Evolutionary conservation across 2,113 vertebrate species (phyloP).

Genomic region (Notechis scutatus): DNA sequence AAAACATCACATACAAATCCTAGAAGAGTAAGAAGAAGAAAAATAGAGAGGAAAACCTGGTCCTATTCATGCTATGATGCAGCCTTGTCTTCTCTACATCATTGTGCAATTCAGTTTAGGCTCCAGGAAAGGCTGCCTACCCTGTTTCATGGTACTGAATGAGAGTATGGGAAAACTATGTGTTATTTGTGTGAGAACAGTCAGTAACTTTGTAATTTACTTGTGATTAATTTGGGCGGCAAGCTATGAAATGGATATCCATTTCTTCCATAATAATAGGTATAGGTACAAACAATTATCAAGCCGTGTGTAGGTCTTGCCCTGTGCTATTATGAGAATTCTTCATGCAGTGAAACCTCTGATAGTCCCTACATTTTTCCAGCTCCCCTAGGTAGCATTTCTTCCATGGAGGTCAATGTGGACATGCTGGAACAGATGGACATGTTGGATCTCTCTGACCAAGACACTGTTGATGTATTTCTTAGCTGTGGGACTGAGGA

Average conservation of each 20-base stretch:
- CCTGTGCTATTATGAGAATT: not conserved
- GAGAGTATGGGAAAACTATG: not conserved
- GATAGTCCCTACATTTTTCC: constrained; percentile 29
- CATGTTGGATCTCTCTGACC: constrained; percentile 86
- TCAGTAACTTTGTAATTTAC: not conserved
- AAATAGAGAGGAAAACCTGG: not conserved
- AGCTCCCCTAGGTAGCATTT: constrained; percentile 93
- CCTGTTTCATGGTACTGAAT: not conserved
- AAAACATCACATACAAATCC: not conserved
- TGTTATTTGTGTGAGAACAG: not conserved
- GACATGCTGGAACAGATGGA: constrained; percentile 95
- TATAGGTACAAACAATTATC: not conserved
- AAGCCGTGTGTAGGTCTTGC: not conserved
- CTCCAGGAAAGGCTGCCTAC: not conserved
- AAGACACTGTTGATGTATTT: constrained; percentile 89
- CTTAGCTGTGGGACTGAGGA: constrained; percentile 82
- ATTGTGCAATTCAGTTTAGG: not conserved
- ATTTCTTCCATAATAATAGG: not conserved
- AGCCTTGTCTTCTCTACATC: not conserved
- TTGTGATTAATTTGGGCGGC: not conserved
- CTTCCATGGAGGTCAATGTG: constrained; percentile 97
- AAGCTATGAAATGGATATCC: not conserved
- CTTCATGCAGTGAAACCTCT: not conserved
- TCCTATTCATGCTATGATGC: not conserved
- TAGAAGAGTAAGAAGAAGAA: not conserved